Conservation (phyloP, 2,797 vertebrate genomes). For the Myotis daubentonii region DNA sequence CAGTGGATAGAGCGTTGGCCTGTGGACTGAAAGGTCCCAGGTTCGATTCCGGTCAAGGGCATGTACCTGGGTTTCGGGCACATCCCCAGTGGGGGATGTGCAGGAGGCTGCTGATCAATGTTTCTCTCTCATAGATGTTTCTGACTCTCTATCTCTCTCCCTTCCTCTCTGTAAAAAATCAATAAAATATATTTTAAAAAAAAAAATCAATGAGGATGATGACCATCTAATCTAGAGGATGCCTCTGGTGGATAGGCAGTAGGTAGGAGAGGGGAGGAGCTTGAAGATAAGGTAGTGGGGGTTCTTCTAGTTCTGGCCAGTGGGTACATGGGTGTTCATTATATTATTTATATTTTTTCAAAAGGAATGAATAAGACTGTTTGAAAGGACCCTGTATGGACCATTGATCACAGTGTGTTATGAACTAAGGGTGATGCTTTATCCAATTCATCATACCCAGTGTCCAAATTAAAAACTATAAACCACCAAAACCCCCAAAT, state of each 20-base stretch:
- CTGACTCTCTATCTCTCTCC: too few relatives aligned
- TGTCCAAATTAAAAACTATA: background rate
- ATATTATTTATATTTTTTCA: background rate
- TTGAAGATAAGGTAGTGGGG: background rate
- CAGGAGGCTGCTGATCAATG: too few relatives aligned
- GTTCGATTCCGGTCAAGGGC: too few relatives aligned
- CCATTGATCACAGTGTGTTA: background rate
- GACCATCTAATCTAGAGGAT: background rate
- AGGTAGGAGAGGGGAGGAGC: background rate
- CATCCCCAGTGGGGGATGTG: too few relatives aligned
- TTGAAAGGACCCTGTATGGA: background rate
- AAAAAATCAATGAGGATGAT: background rate
- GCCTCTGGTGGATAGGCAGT: background rate
- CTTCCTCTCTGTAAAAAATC: too few relatives aligned
- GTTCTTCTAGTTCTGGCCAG: background rate
- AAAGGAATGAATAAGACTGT: constrained; percentile 14
- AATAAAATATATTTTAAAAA: too few relatives aligned
- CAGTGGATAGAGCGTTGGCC: too few relatives aligned
- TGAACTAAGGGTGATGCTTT: background rate
- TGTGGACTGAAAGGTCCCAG: too few relatives aligned
- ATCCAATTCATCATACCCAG: background rate
- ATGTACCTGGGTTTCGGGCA: too few relatives aligned
- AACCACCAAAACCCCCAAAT: background rate
- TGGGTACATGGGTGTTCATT: background rate
- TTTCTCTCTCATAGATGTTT: too few relatives aligned